Percentiles rank a stretch among this genome's conserved stretches.
Conservation (phyloP, 2,113 vertebrate species). For the Malurus alboscapulatus region DNA sequence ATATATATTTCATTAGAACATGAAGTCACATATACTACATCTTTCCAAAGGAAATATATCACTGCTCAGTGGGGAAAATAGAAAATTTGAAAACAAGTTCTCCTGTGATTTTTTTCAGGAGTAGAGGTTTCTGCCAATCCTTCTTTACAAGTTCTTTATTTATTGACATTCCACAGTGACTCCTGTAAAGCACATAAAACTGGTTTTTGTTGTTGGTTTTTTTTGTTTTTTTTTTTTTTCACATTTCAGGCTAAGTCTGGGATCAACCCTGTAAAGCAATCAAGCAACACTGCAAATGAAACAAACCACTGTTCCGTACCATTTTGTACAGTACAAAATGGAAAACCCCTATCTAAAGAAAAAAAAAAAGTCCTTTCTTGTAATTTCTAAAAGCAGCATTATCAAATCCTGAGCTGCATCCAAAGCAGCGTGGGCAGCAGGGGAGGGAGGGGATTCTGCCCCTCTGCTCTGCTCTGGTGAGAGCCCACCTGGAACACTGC, state of each 20-base stretch:
- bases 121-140: background rate
- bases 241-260: background rate
- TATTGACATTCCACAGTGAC: background rate
- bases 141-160: background rate
- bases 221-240: background rate
- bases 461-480: background rate
- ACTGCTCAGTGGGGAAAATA: background rate
- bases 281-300: background rate
- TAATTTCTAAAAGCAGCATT: background rate
- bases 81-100: background rate
- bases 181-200: background rate
- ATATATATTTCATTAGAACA: background rate
- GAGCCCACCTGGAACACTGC: background rate
- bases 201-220: too few species aligned
- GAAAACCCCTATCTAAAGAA: background rate
- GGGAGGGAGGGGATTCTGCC: background rate
- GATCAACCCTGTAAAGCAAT: background rate
- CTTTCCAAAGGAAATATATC: background rate
- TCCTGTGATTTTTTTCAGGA: background rate
- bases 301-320: background rate
- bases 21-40: background rate
- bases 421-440: accelerated
- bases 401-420: background rate
- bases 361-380: background rate
- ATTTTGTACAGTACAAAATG: background rate